Percentiles rank a stretch among this genome's conserved stretches.
phyloP scores from a whole-genome alignment of 1,140 invertebrate species.

The Portunus trituberculatus region DNA sequence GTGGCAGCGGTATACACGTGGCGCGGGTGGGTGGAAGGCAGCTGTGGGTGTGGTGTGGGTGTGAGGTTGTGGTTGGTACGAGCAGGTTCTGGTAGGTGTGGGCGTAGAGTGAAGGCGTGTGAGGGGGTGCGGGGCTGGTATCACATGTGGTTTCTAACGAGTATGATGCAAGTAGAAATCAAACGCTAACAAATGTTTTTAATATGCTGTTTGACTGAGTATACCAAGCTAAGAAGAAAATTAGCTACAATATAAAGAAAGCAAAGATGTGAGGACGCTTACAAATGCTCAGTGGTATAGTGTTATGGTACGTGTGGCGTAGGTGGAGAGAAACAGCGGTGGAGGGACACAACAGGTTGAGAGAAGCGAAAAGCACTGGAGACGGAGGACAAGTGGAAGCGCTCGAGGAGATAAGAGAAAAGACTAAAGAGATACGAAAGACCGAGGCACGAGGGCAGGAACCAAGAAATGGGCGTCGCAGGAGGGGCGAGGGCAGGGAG shows the following conservation, averaged over 20 bases:
- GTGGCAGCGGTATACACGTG: neutral
- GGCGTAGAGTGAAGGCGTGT: neutral
- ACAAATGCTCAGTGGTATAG: no score
- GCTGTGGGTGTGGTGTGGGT: neutral
- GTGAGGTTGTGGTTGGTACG: neutral
- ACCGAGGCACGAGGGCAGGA: neutral
- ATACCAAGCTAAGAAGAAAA: no score
- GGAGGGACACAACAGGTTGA: neutral
- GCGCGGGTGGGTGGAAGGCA: neutral
- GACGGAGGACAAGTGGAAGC: neutral
- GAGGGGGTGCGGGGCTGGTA: neutral
- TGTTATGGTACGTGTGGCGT: no score
- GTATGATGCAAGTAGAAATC: no score
- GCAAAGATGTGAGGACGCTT: no score
- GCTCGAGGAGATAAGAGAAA: neutral
- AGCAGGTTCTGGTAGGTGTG: neutral
- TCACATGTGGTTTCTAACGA: no score
- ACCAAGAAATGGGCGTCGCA: neutral
- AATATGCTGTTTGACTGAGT: no score
- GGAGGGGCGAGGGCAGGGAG: neutral
- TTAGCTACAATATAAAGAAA: no score
- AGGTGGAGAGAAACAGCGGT: neutral
- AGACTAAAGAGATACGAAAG: neutral
- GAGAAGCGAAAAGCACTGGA: neutral
- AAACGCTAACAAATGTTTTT: no score